A percentile compares a stretch with the other conserved stretches of the same genome.
Conservation (phyloP, 1,140 invertebrate genomes). For the Lasioglossum albipes region DNA sequence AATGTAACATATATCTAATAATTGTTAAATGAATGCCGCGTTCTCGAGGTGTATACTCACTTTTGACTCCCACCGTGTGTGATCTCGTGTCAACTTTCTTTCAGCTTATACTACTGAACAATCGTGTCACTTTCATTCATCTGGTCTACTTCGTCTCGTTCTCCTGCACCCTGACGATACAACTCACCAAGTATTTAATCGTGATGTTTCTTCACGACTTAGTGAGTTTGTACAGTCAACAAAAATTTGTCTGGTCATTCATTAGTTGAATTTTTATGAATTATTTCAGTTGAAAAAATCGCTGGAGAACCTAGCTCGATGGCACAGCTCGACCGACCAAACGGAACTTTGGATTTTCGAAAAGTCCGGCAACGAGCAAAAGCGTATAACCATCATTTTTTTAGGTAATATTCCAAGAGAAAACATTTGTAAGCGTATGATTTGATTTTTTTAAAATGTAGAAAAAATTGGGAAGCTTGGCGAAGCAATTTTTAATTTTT, state of each 20-base stretch:
- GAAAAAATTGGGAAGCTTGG: too few species aligned
- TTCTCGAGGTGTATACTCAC: too few species aligned
- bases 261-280: neutral
- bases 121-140: neutral
- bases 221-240: neutral
- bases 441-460: too few species aligned
- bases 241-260: too few species aligned
- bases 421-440: too few species aligned
- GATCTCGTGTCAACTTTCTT: neutral
- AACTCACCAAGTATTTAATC: neutral
- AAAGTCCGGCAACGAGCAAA: neutral
- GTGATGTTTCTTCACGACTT: neutral
- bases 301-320: neutral
- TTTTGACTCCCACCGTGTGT: too few species aligned
- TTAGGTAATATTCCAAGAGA: neutral
- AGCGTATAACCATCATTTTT: neutral
- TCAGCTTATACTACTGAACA: neutral
- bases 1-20: too few species aligned
- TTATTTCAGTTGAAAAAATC: neutral
- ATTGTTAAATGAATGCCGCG: too few species aligned
- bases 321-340: neutral
- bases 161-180: neutral
- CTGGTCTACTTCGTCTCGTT: neutral
- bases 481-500: too few species aligned
- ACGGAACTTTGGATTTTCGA: neutral